Base-by-base conservation (phyloP, 2,797 vertebrate genomes). In the Mus minutoides region DNA sequence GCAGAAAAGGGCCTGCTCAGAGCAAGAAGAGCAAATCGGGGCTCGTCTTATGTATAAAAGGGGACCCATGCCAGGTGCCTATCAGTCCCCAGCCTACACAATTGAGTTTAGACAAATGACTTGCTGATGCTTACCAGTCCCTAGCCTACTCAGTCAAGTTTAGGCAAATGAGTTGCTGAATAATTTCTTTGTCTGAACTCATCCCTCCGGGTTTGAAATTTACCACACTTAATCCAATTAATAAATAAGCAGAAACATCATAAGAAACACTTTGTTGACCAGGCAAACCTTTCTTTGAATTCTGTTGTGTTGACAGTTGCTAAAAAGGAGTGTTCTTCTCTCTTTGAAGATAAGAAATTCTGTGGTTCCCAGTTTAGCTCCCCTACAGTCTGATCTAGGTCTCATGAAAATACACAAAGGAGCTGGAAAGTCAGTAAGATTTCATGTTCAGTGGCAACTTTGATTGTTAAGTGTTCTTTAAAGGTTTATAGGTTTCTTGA, bases 201-300 rank as follows among this genome's bases (percentile, higher is more conserved):
- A 2, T 69, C 93, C 64, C 62, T 31, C 34, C 88, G 37, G 29
- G 21, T 46, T 80, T 67, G 22, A 92, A 95, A 91, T 64, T 83
- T 21, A 92, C 2, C 43, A 43, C 1, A 77, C 14, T 76, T 73
- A 96, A 37, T 26, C 24, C 56, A 79, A 80, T 40, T 75, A 82
- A 94, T 34, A 49, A 86, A 92, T 17, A 86, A 80, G 73, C 4
- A 64, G 24, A 82, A 86, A 85, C 34, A 34, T 84, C 62, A 83
- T 87, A 83, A 34, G 5, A 37, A 92, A 79, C 7, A 67, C 37
- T 10, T 22, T 58, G 19, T 60, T 92, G 64, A 40, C 29, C 24
- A 82, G 16, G 52, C 37, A 92, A 94, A 62, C 2, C 34, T 88
- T 43, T 62, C 7, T 71, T 94, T 95, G 6, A 7, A 71, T 88